phyloP scores from a whole-genome alignment of 2,113 vertebrate species.

The Clinocottus analis region DNA sequence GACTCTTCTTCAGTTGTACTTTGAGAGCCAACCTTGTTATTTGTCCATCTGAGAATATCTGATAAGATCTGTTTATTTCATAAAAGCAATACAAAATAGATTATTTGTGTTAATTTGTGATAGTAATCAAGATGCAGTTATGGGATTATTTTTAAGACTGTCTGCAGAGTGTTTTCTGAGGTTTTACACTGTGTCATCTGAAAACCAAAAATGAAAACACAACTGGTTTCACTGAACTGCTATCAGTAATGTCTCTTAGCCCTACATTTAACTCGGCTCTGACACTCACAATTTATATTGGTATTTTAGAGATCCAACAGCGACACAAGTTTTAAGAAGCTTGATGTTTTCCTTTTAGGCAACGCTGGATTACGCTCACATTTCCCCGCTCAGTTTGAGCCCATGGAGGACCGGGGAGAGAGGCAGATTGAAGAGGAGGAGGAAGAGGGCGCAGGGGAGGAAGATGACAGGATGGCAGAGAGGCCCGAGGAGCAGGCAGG shows the following conservation, averaged over 20 bases:
- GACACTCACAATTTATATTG: neutral
- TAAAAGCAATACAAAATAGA: slow-evolving; percentile 3
- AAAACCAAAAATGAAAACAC: slow-evolving; percentile 16
- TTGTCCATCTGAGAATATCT: slow-evolving; percentile 29
- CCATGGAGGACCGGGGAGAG: slow-evolving; percentile 74
- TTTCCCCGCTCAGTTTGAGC: slow-evolving; percentile 76
- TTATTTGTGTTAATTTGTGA: neutral
- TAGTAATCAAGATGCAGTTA: slow-evolving; percentile 28
- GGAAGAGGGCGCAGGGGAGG: slow-evolving; percentile 60
- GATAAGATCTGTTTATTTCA: slow-evolving; percentile 55
- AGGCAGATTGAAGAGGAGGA: slow-evolving; percentile 52
- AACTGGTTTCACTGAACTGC: slow-evolving; percentile 14
- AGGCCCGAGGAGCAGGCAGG: slow-evolving; percentile 64
- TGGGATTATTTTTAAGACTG: neutral
- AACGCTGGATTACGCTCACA: slow-evolving; percentile 71
- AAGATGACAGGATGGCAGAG: slow-evolving; percentile 62
- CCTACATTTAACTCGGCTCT: neutral
- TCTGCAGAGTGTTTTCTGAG: slow-evolving; percentile 5
- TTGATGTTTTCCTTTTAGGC: slow-evolving; percentile 56
- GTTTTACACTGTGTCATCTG: slow-evolving; percentile 4
- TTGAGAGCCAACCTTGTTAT: slow-evolving; percentile 13
- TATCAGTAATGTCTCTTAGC: neutral
- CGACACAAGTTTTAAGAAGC: slow-evolving; percentile 33
- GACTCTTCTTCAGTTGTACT: slow-evolving; percentile 26
- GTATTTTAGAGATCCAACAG: slow-evolving; percentile 6